A percentile compares a stretch with the other conserved stretches of the same genome.
Conservation (phyloP, 1,140 invertebrate species). For the Formica selysi region DNA sequence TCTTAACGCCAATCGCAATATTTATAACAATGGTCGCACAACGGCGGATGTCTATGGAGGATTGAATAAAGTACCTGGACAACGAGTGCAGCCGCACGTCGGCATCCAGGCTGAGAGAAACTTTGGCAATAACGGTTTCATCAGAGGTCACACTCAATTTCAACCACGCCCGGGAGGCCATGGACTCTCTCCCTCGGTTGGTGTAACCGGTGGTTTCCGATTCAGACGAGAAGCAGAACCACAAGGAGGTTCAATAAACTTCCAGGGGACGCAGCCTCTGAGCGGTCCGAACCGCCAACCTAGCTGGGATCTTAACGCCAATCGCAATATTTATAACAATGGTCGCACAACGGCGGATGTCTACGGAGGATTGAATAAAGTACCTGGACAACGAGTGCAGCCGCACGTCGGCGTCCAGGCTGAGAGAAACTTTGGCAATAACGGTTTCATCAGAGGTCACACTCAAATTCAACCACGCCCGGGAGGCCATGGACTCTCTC, state of each 20-base stretch:
- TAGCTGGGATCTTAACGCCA: slow-evolving; percentile 61
- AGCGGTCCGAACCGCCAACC: slow-evolving; percentile 67
- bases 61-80: slow-evolving; percentile 38
- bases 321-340: slow-evolving; percentile 55
- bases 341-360: slow-evolving; percentile 6
- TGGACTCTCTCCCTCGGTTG: slow-evolving; percentile 21
- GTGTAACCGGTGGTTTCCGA: slow-evolving; percentile 50
- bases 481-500: background rate
- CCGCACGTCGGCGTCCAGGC: slow-evolving; percentile 59
- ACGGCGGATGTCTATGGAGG: slow-evolving; percentile 64
- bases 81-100: slow-evolving; percentile 52
- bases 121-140: slow-evolving; percentile 18
- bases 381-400: slow-evolving; percentile 38
- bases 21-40: slow-evolving; percentile 47
- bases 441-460: slow-evolving; percentile 27
- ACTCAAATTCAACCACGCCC: background rate
- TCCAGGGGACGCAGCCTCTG: slow-evolving; percentile 57
- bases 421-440: background rate
- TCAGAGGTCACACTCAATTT: slow-evolving; percentile 12
- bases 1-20: slow-evolving; percentile 62
- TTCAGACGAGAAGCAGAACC: slow-evolving; percentile 29
- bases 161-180: slow-evolving; percentile 15
- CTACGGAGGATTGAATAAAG: slow-evolving; percentile 60
- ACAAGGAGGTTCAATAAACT: slow-evolving; percentile 8
- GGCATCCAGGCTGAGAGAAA: slow-evolving; percentile 47